phyloP scores from a whole-genome alignment of 2,888 invertebrate species.

The Epinotia ramella region DNA sequence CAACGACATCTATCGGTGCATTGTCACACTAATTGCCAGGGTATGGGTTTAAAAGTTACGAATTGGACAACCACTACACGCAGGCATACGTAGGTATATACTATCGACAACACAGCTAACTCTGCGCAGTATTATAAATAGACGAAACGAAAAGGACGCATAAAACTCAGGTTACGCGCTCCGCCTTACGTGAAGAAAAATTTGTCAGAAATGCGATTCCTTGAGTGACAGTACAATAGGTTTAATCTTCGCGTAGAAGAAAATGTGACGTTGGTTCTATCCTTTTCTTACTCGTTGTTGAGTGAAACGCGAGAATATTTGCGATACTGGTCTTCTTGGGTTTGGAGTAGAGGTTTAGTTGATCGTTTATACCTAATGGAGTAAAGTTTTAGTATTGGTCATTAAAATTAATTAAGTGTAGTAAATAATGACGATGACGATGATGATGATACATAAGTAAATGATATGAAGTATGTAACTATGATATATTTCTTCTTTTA shows the following conservation, averaged over 20 bases:
- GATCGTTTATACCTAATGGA: neutral
- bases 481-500: too few species aligned
- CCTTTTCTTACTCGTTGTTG: too few species aligned
- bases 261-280: constrained; percentile 66
- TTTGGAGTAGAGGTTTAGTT: neutral
- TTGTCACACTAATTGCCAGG: too few species aligned
- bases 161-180: constrained; percentile 69
- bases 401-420: neutral
- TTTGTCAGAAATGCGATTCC: constrained; percentile 76
- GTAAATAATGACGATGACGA: too few species aligned
- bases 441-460: too few species aligned
- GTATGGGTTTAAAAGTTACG: too few species aligned
- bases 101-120: too few species aligned
- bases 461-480: too few species aligned
- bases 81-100: too few species aligned
- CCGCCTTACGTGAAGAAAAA: constrained; percentile 71
- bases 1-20: too few species aligned
- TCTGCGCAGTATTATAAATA: constrained; percentile 72
- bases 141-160: constrained; percentile 64
- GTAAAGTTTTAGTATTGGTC: neutral
- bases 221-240: constrained; percentile 77
- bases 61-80: too few species aligned
- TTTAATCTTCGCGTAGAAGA: constrained; percentile 75
- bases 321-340: constrained; percentile 9
- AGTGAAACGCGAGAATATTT: constrained; percentile 19